phyloP scores from a whole-genome alignment of 2,797 vertebrate genomes.

The Sciurus carolinensis region DNA sequence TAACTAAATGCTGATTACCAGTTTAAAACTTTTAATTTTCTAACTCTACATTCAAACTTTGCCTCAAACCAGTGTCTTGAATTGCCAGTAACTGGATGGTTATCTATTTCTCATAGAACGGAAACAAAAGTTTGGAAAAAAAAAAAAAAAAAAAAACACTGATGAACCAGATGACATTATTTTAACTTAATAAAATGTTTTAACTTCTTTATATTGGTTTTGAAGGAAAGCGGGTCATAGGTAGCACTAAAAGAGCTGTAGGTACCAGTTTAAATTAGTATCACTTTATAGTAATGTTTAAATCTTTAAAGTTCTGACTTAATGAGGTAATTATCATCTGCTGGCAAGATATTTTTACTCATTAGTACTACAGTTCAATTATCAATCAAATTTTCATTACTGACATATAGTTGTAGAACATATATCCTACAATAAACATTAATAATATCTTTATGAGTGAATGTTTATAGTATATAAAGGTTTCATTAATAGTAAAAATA shows the following conservation, averaged over 20 bases:
- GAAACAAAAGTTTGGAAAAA: conserved; percentile 3
- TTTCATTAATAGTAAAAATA: background rate
- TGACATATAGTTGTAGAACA: background rate
- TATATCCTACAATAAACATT: background rate
- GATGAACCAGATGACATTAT: background rate
- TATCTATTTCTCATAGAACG: background rate
- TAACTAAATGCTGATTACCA: background rate
- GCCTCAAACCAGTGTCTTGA: background rate
- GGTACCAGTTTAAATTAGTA: background rate
- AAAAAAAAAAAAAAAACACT: background rate
- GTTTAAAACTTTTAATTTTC: background rate
- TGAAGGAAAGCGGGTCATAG: background rate
- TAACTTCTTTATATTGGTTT: background rate
- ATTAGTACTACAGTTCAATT: background rate
- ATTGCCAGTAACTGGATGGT: background rate
- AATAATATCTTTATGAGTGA: background rate
- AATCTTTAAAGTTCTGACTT: background rate
- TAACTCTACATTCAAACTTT: background rate
- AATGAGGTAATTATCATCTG: background rate
- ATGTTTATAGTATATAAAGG: background rate
- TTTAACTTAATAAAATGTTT: background rate
- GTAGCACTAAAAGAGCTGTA: background rate
- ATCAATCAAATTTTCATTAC: background rate
- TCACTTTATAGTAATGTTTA: background rate
- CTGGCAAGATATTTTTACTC: background rate